Evolutionary conservation across 2,888 invertebrate species (phyloP).

Genomic region (Zaprionus bogoriensis): DNA sequence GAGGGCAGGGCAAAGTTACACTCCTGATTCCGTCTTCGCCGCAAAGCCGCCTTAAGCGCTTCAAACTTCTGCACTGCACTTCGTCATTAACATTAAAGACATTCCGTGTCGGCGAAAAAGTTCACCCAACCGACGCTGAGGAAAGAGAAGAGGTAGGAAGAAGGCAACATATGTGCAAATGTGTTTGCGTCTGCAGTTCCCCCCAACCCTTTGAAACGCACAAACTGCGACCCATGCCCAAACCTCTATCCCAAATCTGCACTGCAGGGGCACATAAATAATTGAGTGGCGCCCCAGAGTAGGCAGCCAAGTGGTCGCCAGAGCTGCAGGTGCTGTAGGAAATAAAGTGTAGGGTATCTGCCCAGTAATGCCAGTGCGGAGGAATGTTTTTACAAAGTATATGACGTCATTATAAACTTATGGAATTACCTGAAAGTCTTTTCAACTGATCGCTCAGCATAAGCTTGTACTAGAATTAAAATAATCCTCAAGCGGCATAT

Average conservation of each 20-base stretch:
- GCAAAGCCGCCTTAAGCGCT: slow-evolving; percentile 69
- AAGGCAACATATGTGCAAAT: slow-evolving; percentile 40
- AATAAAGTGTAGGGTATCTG: slow-evolving; percentile 14
- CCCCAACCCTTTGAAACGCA: no score
- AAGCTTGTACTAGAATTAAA: no score
- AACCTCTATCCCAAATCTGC: no score
- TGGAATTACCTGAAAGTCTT: slow-evolving; percentile 9
- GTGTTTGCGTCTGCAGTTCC: no score
- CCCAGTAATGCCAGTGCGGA: slow-evolving; percentile 61
- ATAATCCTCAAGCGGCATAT: no score
- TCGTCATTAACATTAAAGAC: slow-evolving; percentile 74
- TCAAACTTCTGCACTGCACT: slow-evolving; percentile 58
- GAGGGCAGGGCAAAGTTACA: slow-evolving; percentile 55
- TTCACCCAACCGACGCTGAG: slow-evolving; percentile 12
- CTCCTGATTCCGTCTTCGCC: slow-evolving; percentile 47
- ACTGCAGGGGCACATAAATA: slow-evolving; percentile 70
- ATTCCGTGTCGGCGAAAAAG: slow-evolving; percentile 54
- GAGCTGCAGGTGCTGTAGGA: slow-evolving; percentile 53
- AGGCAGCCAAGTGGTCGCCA: slow-evolving; percentile 61
- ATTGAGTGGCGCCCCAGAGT: slow-evolving; percentile 71
- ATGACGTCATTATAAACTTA: not conserved
- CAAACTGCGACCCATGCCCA: no score
- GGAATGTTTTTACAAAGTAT: slow-evolving; percentile 35
- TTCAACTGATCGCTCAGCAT: no score
- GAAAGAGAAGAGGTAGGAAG: no score